Evolutionary conservation across 2,113 vertebrate genomes (phyloP), one percentile per base, ranked within the genome.

Genomic region (Hippocampus barbouri): DNA sequence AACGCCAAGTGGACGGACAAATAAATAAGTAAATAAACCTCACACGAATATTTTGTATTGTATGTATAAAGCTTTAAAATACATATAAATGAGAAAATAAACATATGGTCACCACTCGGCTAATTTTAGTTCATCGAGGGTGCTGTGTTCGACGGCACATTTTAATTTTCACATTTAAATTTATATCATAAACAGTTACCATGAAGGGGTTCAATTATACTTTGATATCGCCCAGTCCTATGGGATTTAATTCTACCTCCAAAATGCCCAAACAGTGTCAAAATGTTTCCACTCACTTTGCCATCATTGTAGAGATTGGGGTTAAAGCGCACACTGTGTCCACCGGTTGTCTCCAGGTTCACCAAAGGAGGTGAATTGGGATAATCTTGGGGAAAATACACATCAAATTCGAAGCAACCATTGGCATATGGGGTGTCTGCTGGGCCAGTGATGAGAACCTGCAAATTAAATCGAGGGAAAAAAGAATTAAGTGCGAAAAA

Each of bases 251-350:
- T 43, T 21, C 0, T 6, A 65, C 8, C 11, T 43, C 38, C 1
- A 23, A 47, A 40, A 9, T 23, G 8, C 43, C 40, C 20, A 41
- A 45, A 12, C 30, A 10, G 16, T 21, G 64, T 67, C 21, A 27
- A 67, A 49, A 38, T 14, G 15, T 40, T 53, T 7, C 21, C 5
- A 83, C 79, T 87, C 82, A 98, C 97, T 92, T 99, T 99, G 91
- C 97, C 97, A 69, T 98, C 97, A 18, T 99, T 99, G 91, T 99
- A 99, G 87, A 99, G 96, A 85, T 99, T 99, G 73, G 97, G 97
- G 90, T 98, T 99, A 86, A 99, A 99, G 82, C 97, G 93, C 77
- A 98, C 96, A 0, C 97, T 99, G 90, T 99, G 97, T 41, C 96
- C 97, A 6, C 97, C 97, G 0, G 97, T 99, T 71, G 97, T 99